Conservation (phyloP, 2,888 invertebrate species). For the Oxystoma pomonae region DNA sequence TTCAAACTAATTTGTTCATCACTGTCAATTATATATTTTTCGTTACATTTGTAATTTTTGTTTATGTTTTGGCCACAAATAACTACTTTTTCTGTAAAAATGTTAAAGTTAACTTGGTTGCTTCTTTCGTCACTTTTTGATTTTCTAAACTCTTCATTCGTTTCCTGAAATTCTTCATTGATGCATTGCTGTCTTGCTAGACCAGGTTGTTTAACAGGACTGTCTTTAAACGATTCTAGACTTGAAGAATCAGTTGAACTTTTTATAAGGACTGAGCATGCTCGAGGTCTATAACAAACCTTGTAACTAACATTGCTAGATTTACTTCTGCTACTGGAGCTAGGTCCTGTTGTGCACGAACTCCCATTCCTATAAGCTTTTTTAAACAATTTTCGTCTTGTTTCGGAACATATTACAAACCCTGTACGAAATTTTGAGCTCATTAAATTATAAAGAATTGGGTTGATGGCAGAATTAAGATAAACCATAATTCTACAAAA, state of each 20-base stretch:
- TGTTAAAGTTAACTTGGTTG: slow-evolving; percentile 24
- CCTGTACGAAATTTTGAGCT: slow-evolving; percentile 85
- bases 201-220: slow-evolving; percentile 14
- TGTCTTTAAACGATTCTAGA: slow-evolving; percentile 40
- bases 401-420: slow-evolving; percentile 65
- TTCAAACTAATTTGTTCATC: slow-evolving; percentile 5
- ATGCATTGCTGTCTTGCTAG: slow-evolving; percentile 21
- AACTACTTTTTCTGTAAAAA: slow-evolving; percentile 34
- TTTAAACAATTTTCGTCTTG: slow-evolving; percentile 49
- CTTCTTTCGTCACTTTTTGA: background rate
- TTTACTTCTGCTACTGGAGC: slow-evolving; percentile 43
- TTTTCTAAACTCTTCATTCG: slow-evolving; percentile 7
- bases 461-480: slow-evolving; percentile 86
- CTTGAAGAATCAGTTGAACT: slow-evolving; percentile 48
- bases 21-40: slow-evolving; percentile 21
- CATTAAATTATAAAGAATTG: slow-evolving; percentile 89
- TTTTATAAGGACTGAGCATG: slow-evolving; percentile 40
- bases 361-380: slow-evolving; percentile 48
- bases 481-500: slow-evolving; percentile 85
- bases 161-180: slow-evolving; percentile 24
- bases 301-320: slow-evolving; percentile 41
- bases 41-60: slow-evolving; percentile 26
- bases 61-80: slow-evolving; percentile 25
- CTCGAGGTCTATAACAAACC: slow-evolving; percentile 40
- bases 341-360: slow-evolving; percentile 57